A percentile compares a stretch with the other conserved stretches of the same genome.
Evolutionary conservation across 2,113 vertebrate genomes (phyloP).

Genomic region (Sylvia atricapilla): DNA sequence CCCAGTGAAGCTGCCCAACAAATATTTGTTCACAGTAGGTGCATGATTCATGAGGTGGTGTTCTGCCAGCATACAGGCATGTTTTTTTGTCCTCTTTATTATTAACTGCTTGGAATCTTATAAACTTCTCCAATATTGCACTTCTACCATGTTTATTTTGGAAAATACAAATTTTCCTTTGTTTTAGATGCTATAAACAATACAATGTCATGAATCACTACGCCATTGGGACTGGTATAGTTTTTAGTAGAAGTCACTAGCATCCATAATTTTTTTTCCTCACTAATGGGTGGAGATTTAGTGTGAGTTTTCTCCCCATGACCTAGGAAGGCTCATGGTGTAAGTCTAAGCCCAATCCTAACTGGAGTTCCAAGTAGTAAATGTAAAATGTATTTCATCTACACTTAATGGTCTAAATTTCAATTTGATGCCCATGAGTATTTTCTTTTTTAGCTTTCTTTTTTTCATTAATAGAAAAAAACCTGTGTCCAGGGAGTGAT

Average conservation of each 20-base stretch:
- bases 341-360: neutral
- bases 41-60: neutral
- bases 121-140: neutral
- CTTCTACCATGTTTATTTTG: slow-evolving; percentile 1
- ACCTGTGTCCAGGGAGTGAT: neutral
- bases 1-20: neutral
- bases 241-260: neutral
- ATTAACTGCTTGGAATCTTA: slow-evolving; percentile 11
- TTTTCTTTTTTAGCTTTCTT: neutral
- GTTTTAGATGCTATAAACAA: neutral
- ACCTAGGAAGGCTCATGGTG: neutral
- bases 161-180: neutral
- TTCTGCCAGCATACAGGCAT: neutral
- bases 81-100: slow-evolving; percentile 17
- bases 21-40: slow-evolving; percentile 40
- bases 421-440: neutral
- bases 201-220: neutral
- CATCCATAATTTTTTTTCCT: neutral
- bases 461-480: neutral
- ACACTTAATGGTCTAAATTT: neutral
- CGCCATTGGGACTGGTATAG: neutral
- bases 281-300: neutral
- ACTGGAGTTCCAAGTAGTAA: neutral
- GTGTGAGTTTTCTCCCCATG: neutral
- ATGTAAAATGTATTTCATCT: neutral